These are phyloP conservation scores for Drosophila pseudoananassae DNA, from an alignment of 1,140 invertebrate species.

Conservation along the genomic window DNA sequence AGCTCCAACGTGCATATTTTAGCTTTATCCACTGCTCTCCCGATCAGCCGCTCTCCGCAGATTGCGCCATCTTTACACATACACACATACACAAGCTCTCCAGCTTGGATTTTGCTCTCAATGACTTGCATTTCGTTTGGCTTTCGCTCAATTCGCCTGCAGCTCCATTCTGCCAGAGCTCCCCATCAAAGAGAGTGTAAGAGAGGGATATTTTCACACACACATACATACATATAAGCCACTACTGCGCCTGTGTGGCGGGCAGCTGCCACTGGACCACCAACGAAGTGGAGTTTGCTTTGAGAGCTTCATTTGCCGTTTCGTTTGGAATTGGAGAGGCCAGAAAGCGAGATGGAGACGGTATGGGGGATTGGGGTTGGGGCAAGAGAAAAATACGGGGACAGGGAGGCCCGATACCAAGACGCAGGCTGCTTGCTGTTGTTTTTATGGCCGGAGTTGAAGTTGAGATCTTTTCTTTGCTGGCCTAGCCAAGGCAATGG, in stretches of 20 bases:
- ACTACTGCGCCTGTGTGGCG: constrained; percentile 65
- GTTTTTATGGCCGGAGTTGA: constrained; percentile 42
- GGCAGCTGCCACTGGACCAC: constrained; percentile 79
- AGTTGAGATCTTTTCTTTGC: constrained; percentile 29
- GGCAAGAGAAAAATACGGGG: constrained; percentile 5
- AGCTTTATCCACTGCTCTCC: constrained; percentile 61
- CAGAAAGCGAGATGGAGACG: background rate
- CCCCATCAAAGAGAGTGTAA: constrained; percentile 30
- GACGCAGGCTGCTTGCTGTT: constrained; percentile 15
- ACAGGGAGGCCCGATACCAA: constrained; percentile 16
- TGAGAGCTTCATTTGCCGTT: constrained; percentile 79
- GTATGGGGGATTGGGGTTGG: background rate
- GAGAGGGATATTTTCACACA: constrained; percentile 17
- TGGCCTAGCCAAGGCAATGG: constrained; percentile 6
- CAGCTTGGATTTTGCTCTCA: constrained; percentile 67
- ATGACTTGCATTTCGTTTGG: constrained; percentile 76
- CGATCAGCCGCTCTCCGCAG: constrained; percentile 56
- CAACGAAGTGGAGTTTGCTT: constrained; percentile 62
- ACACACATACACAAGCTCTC: constrained; percentile 51
- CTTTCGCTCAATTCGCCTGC: constrained; percentile 71
- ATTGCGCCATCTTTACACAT: constrained; percentile 73
- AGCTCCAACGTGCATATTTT: constrained; percentile 68
- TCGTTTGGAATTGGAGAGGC: constrained; percentile 47
- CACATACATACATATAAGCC: constrained; percentile 16
- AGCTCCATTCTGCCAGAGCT: constrained; percentile 57